A percentile compares a stretch with the other conserved stretches of the same genome.
phyloP scores from a whole-genome alignment of 2,113 vertebrate genomes.

The Mellivora capensis region DNA sequence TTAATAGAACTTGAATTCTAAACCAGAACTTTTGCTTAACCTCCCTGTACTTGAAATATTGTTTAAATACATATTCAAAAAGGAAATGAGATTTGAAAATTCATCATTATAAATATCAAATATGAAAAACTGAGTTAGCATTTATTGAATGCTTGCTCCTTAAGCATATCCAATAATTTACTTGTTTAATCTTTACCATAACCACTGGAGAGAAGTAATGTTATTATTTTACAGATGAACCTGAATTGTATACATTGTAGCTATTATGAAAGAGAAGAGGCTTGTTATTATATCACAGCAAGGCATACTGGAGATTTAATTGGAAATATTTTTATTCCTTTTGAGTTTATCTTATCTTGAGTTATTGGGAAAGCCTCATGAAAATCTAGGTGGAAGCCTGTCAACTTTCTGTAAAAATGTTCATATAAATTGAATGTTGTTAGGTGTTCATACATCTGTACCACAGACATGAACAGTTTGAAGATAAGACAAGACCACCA shows the following conservation, averaged over 20 bases:
- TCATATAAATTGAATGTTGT: not conserved
- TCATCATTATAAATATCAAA: not conserved
- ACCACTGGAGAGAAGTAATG: not conserved
- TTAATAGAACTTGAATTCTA: not conserved
- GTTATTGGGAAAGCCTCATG: not conserved
- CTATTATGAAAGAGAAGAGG: not conserved
- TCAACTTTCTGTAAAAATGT: not conserved
- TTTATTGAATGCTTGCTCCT: not conserved
- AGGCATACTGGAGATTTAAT: not conserved
- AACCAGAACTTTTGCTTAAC: not conserved
- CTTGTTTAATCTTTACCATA: not conserved
- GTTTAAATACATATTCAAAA: not conserved
- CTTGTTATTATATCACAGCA: not conserved
- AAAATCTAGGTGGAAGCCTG: not conserved
- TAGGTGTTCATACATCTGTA: not conserved
- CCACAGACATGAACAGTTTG: not conserved
- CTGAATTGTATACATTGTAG: not conserved
- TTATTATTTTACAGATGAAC: not conserved
- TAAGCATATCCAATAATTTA: not conserved
- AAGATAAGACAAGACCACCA: not conserved
- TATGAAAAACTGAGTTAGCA: not conserved
- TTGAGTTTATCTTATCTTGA: slow-evolving; percentile 31
- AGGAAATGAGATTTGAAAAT: not conserved
- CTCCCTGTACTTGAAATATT: not conserved
- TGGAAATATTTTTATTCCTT: not conserved